Base-by-base conservation (phyloP, 2,797 vertebrate species). In the Eidolon dupreanum region DNA sequence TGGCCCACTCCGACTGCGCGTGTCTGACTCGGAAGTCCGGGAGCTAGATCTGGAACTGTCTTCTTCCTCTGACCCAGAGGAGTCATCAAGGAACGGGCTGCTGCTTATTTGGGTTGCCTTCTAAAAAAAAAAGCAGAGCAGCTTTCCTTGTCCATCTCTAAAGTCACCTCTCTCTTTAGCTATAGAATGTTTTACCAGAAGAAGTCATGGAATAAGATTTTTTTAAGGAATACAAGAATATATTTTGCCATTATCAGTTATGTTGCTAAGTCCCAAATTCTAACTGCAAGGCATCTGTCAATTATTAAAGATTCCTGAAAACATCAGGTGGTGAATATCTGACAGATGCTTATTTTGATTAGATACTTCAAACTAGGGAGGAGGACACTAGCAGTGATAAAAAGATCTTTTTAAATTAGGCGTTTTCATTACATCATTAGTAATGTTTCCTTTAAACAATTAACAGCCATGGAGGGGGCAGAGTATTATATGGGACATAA, bases 81-180 rank as follows among this genome's bases (percentile, higher is more conserved):
- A 99, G 75, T 99, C 99, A 7, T 99, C 99, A 2, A 99, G 98
- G 97, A 99, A 99, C 0, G 99, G 99, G 97, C 98, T 99, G 98
- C 98, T 99, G 98, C 99, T 99, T 97, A 99, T 98, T 96, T 99
- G 99, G 66, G 99, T 99, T 90, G 99, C 99, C 98, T 99, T 99
- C 99, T 99, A 97, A 93, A 98, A 95, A 49, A 43, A 97, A 96
- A 97, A 97, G 81, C 55, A 97, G 87, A 96, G 97, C 24, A 96
- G 59, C 17, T 7, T 70, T 19, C 31, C 24, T 83, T 51, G 81
- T 24, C 31, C 26, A 66, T 79, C 87, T 65, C 53, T 92, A 74
- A 93, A 33, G 63, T 75, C 24, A 12, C 33, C 49, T 59, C 53
- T 95, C 31, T 89, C 46, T 85, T 86, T 65, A 85, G 73, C 61